Conservation (phyloP, 2,113 vertebrate species). For the Gasterosteus nipponicus region DNA sequence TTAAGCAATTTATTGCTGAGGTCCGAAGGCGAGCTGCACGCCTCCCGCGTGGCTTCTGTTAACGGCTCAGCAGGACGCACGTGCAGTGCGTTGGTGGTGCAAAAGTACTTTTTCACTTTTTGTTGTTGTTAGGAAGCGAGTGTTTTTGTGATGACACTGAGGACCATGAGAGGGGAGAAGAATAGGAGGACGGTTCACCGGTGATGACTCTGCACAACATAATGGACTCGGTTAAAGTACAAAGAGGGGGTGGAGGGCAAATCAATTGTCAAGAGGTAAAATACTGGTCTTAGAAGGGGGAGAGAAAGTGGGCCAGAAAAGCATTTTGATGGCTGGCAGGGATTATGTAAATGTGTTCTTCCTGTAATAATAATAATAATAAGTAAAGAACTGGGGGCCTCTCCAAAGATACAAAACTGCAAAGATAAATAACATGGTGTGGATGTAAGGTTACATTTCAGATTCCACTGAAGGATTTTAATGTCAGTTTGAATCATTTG, state of each 20-base stretch:
- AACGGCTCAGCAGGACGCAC: not conserved
- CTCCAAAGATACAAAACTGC: not conserved
- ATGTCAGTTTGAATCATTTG: not conserved
- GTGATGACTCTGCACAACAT: constrained; percentile 77
- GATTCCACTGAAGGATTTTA: not conserved
- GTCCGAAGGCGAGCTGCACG: not conserved
- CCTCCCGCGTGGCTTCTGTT: not conserved
- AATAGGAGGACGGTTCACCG: constrained; percentile 34
- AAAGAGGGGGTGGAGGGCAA: constrained; percentile 44
- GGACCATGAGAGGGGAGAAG: constrained; percentile 12
- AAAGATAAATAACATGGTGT: not conserved
- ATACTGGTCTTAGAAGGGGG: constrained; percentile 49
- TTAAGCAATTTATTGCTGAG: not conserved
- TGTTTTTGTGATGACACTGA: constrained; percentile 11
- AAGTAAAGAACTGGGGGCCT: constrained; percentile 4
- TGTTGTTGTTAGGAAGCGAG: not conserved
- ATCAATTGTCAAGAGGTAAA: constrained; percentile 71
- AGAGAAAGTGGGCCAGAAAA: constrained; percentile 36
- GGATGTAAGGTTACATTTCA: not conserved
- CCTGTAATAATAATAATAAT: constrained; percentile 11
- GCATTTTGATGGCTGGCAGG: constrained; percentile 43
- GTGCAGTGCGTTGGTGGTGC: not conserved
- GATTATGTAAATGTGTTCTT: constrained; percentile 17
- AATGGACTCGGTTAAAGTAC: constrained; percentile 72
- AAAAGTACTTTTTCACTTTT: not conserved